Evolutionary conservation across 2,888 invertebrate genomes (phyloP).

Genomic region (Mechanitis mazaeus): DNA sequence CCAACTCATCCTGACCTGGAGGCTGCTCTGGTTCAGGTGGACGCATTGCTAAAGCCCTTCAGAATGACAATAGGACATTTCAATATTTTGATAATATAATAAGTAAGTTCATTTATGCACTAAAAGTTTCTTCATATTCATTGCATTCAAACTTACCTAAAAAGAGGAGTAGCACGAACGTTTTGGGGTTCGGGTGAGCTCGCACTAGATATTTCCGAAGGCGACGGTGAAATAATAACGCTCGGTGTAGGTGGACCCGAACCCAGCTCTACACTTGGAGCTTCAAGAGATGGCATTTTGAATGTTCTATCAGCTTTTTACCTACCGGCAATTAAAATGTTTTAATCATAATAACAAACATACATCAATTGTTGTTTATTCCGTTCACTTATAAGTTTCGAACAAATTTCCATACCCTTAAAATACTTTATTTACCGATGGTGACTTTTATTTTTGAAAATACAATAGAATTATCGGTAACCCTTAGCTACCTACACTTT

Average conservation of each 20-base stretch:
- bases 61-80: slow-evolving; percentile 13
- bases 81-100: too few species aligned
- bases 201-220: slow-evolving; percentile 66
- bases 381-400: slow-evolving; percentile 2
- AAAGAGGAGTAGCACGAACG: slow-evolving; percentile 57
- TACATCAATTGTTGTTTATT: background rate
- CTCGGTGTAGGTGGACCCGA: slow-evolving; percentile 55
- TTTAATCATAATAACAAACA: background rate
- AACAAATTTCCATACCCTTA: slow-evolving; percentile 7
- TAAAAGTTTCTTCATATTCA: background rate
- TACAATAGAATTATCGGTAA: slow-evolving; percentile 23
- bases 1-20: slow-evolving; percentile 65
- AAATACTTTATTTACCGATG: background rate
- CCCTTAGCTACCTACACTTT: slow-evolving; percentile 21
- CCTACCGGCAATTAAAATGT: slow-evolving; percentile 5
- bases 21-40: slow-evolving; percentile 68
- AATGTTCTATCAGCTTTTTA: background rate
- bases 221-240: slow-evolving; percentile 53
- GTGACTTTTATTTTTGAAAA: background rate
- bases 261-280: slow-evolving; percentile 61
- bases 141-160: slow-evolving; percentile 44
- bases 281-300: slow-evolving; percentile 59
- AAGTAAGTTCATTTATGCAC: too few species aligned
- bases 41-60: slow-evolving; percentile 62
- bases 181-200: slow-evolving; percentile 63